These are phyloP conservation scores for Camelus bactrianus DNA, from an alignment of 2,113 vertebrate species.

Conservation along the genomic window DNA sequence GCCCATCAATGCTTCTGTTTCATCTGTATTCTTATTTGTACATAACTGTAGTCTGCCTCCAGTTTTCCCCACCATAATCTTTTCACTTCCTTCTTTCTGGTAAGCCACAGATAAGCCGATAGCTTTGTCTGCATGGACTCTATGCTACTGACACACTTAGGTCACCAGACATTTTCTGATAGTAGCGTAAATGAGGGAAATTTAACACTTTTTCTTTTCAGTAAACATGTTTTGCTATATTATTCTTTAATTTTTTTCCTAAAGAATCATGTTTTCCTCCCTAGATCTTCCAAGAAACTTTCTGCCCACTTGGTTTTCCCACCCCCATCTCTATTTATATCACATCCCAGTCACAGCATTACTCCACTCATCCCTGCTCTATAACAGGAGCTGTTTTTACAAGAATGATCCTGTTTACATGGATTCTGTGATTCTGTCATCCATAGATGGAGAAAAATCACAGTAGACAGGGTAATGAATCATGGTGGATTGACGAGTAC, in stretches of 20 bases:
- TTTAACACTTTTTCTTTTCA: background rate
- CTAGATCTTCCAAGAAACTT: slow-evolving; percentile 41
- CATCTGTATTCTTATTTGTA: slow-evolving; percentile 33
- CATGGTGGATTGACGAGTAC: background rate
- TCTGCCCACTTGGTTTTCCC: slow-evolving; percentile 30
- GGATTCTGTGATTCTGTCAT: slow-evolving; percentile 38
- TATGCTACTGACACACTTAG: background rate
- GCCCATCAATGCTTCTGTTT: background rate
- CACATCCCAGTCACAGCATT: background rate
- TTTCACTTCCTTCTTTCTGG: slow-evolving; percentile 6
- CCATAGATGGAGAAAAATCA: slow-evolving; percentile 28
- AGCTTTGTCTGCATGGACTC: background rate
- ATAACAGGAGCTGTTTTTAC: background rate
- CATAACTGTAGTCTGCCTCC: background rate
- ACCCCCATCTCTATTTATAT: background rate
- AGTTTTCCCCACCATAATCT: background rate
- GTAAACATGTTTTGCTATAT: background rate
- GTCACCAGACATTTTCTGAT: background rate
- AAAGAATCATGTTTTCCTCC: background rate
- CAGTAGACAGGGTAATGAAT: slow-evolving; percentile 28
- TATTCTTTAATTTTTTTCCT: background rate
- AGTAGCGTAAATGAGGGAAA: background rate
- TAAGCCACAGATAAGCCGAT: background rate
- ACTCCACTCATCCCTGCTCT: background rate
- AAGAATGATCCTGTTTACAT: slow-evolving; percentile 54